Percentiles rank a stretch among this genome's conserved stretches.
Evolutionary conservation across 92 coral and sea anemone species (phyloP).

Genomic region (Metridium senile): DNA sequence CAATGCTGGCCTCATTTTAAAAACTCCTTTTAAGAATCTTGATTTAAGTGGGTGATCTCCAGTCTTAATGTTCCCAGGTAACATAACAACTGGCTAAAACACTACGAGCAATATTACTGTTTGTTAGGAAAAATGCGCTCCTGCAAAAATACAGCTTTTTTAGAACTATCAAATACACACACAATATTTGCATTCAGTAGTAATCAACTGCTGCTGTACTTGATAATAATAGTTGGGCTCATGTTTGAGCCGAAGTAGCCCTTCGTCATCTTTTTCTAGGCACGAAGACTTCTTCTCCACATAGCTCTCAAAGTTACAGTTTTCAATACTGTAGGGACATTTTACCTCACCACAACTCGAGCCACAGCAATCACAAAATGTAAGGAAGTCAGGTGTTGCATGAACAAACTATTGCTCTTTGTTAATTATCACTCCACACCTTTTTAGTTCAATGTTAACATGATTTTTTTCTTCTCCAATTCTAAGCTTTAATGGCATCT

Average conservation of each 20-base stretch:
- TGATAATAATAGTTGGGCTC: constrained; percentile 36
- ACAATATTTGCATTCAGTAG: too few species aligned
- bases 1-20: too few species aligned
- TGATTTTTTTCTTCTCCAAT: constrained; percentile 30
- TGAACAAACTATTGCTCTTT: constrained; percentile 33
- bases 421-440: constrained; percentile 44
- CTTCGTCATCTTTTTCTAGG: constrained; percentile 27
- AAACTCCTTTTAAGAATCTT: too few species aligned
- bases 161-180: too few species aligned
- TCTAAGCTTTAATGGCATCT: constrained; percentile 39
- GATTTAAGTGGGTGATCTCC: too few species aligned
- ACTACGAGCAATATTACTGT: too few species aligned
- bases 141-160: too few species aligned
- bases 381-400: constrained; percentile 53
- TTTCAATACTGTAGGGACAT: constrained; percentile 28
- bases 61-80: too few species aligned
- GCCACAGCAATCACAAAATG: constrained; percentile 46
- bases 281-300: constrained; percentile 39
- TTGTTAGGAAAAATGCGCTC: too few species aligned
- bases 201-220: constrained; percentile 53
- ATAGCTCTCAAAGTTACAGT: constrained; percentile 47
- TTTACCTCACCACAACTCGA: constrained; percentile 53
- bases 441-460: constrained; percentile 16
- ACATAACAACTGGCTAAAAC: too few species aligned
- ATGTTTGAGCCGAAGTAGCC: constrained; percentile 3